Conservation (phyloP, 2,888 invertebrate species). For the Polyommatus iphigenia region DNA sequence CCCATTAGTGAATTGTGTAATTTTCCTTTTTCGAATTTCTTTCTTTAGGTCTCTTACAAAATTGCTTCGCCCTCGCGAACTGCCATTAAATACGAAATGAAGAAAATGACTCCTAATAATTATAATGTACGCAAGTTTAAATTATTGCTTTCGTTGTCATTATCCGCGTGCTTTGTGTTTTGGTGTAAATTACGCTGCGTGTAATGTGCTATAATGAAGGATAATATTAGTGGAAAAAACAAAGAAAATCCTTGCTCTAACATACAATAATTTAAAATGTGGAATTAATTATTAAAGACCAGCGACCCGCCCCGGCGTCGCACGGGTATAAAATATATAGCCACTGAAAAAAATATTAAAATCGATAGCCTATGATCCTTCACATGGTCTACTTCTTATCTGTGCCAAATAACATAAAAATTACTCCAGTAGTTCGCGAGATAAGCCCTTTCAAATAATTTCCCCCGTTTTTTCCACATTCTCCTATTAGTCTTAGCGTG, state of each 20-base stretch:
- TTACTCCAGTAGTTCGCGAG: too few relatives aligned
- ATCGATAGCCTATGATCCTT: too few relatives aligned
- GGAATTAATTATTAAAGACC: not conserved
- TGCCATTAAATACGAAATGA: slow-evolving; percentile 65
- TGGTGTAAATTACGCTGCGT: not conserved
- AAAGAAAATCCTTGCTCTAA: not conserved
- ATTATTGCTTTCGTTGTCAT: slow-evolving; percentile 22
- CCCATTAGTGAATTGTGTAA: slow-evolving; percentile 77
- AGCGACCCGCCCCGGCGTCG: too few relatives aligned
- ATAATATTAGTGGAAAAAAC: not conserved
- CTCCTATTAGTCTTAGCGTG: too few relatives aligned
- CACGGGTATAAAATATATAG: too few relatives aligned
- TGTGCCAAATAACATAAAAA: too few relatives aligned
- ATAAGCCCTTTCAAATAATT: too few relatives aligned
- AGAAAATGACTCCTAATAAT: slow-evolving; percentile 57
- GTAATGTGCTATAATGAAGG: not conserved
- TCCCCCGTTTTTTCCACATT: too few relatives aligned
- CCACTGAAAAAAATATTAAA: too few relatives aligned
- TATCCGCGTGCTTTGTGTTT: slow-evolving; percentile 4
- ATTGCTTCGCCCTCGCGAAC: slow-evolving; percentile 70
- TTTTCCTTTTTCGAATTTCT: slow-evolving; percentile 75
- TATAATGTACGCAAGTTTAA: slow-evolving; percentile 39
- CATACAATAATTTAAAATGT: not conserved
- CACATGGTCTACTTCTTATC: too few relatives aligned
- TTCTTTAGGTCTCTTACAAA: slow-evolving; percentile 66